Evolutionary conservation across 2,113 vertebrate species (phyloP).

Genomic region (human): GRCh38 chr2:104319501-104320000

Average conservation of each 20-base stretch:
- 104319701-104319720: slow-evolving; percentile 55
- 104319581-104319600: slow-evolving; percentile 94
- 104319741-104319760: slow-evolving; percentile 68
- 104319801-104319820: not conserved
- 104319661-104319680: slow-evolving; percentile 60
- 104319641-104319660: slow-evolving; percentile 85
- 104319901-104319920: not conserved
- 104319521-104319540: slow-evolving; percentile 93
- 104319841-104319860: not conserved
- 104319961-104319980: not conserved
- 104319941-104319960: not conserved
- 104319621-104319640: slow-evolving; percentile 87
- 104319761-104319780: slow-evolving; percentile 12
- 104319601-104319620: slow-evolving; percentile 96
- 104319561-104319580: slow-evolving; percentile 91
- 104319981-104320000: slow-evolving; percentile 31
- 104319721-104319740: slow-evolving; percentile 66
- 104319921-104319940: not conserved
- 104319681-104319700: slow-evolving; percentile 61
- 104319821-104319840: not conserved
- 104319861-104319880: not conserved
- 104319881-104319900: not conserved
- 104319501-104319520: slow-evolving; percentile 95
- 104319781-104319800: not conserved
- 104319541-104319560: slow-evolving; percentile 91